Percentiles rank a stretch among this genome's conserved stretches.
Evolutionary conservation across 2,113 vertebrate species (phyloP).

Genomic region (Anguilla rostrata): DNA sequence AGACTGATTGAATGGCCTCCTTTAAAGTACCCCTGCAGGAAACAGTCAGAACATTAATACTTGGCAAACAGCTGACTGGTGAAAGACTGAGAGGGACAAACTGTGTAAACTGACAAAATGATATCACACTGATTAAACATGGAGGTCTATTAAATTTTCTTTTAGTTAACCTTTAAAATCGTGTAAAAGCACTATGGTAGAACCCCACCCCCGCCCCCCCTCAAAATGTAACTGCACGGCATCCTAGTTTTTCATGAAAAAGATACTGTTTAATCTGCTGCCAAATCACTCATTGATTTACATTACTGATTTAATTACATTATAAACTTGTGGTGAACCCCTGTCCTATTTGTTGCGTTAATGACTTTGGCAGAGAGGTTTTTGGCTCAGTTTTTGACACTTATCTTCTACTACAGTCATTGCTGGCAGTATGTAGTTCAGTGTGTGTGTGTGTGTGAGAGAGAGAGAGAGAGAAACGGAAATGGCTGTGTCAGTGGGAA

Average conservation of each 20-base stretch:
- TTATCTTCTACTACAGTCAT: not conserved
- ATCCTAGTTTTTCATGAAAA: not conserved
- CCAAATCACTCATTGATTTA: not conserved
- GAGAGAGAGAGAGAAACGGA: not conserved
- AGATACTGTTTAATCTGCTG: not conserved
- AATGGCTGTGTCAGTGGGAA: slow-evolving; percentile 8
- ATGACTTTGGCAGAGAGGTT: not conserved
- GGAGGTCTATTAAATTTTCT: not conserved
- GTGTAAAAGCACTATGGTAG: not conserved
- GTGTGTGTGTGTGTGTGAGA: not conserved
- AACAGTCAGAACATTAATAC: not conserved
- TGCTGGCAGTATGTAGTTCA: not conserved
- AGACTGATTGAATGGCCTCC: too few species aligned
- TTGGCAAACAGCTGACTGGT: not conserved
- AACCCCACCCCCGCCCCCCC: too few species aligned
- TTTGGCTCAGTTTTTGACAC: not conserved
- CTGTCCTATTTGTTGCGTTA: not conserved
- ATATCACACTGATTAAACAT: not conserved
- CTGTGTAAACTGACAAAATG: not conserved
- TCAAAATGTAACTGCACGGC: not conserved
- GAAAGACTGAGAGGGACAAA: not conserved
- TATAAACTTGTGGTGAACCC: not conserved
- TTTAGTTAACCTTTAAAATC: not conserved
- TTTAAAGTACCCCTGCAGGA: not conserved
- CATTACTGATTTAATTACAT: not conserved